phyloP scores from a whole-genome alignment of 30 jellyfish, hydroid and myxozoan genomes.

The Phacellophora camtschatica region DNA sequence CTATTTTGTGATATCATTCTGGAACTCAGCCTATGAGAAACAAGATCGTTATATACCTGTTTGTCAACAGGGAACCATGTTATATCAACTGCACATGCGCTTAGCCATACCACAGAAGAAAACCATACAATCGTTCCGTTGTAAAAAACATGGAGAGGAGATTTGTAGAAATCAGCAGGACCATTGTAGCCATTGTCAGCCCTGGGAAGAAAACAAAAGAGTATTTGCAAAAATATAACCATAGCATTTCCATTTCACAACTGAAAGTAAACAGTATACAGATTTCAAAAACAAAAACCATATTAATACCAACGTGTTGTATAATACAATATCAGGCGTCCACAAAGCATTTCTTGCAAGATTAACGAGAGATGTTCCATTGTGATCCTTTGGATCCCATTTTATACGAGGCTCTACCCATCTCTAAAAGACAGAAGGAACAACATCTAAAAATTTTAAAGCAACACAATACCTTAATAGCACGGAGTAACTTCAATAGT shows the following conservation, averaged over 20 bases:
- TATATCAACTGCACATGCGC: constrained; percentile 65
- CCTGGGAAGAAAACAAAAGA: background rate
- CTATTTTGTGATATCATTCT: too few species aligned
- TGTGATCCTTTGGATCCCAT: constrained; percentile 35
- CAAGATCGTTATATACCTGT: constrained; percentile 14
- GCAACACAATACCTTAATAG: too few species aligned
- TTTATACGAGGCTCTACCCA: constrained; percentile 49
- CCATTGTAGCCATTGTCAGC: constrained; percentile 40
- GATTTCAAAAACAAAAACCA: background rate
- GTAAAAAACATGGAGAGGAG: constrained; percentile 14
- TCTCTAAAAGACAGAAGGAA: constrained; percentile 26
- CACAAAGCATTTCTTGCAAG: constrained; percentile 4
- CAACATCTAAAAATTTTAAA: background rate
- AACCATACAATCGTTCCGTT: constrained; percentile 58
- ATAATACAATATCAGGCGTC: constrained; percentile 57
- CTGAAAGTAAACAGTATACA: too few species aligned
- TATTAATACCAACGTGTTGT: constrained; percentile 39
- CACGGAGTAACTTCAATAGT: too few species aligned
- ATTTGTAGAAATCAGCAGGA: constrained; percentile 45
- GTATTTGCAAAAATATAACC: too few species aligned
- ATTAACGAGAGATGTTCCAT: constrained; percentile 25
- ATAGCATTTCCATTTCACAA: background rate
- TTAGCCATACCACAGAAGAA: constrained; percentile 45
- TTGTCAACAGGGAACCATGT: constrained; percentile 72
- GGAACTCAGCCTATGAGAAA: too few species aligned